Percentiles rank a stretch among this genome's conserved stretches.
These are phyloP conservation scores for Oryzias woworae DNA, from an alignment of 2,113 vertebrate genomes.

Conservation along the genomic window DNA sequence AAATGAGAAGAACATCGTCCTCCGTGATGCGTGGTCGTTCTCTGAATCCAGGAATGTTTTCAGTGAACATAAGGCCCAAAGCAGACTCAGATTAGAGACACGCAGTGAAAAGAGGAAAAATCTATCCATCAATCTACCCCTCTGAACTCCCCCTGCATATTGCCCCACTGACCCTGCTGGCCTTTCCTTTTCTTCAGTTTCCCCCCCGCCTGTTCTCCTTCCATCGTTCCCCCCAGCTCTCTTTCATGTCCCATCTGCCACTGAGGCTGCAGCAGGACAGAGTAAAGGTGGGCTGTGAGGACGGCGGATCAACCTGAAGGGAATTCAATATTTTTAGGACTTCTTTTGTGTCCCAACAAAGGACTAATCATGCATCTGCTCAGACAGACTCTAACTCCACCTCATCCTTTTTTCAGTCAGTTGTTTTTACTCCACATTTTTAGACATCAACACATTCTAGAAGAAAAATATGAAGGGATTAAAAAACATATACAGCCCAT, in stretches of 20 bases:
- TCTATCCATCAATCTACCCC: conserved; percentile 68
- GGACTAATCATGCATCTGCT: conserved; percentile 46
- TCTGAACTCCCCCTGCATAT: conserved; percentile 52
- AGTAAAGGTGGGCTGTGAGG: conserved; percentile 40
- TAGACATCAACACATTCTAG: no score
- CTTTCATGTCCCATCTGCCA: conserved; percentile 80
- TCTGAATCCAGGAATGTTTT: no score
- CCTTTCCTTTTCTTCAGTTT: conserved; percentile 68
- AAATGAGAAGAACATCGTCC: no score
- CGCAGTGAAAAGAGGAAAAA: conserved; percentile 29
- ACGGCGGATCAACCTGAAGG: conserved; percentile 18
- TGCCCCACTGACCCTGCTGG: conserved; percentile 60
- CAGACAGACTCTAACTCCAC: conserved; percentile 13
- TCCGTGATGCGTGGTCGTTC: no score
- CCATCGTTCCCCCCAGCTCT: conserved; percentile 51
- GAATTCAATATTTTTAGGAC: conserved; percentile 52
- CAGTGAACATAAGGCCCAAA: conserved; percentile 58
- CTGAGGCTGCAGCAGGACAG: conserved; percentile 39
- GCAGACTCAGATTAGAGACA: conserved; percentile 13
- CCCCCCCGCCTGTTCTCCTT: conserved; percentile 71
- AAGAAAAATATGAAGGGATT: no score
- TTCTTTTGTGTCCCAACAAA: conserved; percentile 41
- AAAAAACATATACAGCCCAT: no score
- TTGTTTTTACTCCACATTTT: conserved; percentile 6
- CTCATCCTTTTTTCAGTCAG: conserved; percentile 10